Conservation (phyloP, 2,797 vertebrate genomes). For the Cossypha polioptera region DNA sequence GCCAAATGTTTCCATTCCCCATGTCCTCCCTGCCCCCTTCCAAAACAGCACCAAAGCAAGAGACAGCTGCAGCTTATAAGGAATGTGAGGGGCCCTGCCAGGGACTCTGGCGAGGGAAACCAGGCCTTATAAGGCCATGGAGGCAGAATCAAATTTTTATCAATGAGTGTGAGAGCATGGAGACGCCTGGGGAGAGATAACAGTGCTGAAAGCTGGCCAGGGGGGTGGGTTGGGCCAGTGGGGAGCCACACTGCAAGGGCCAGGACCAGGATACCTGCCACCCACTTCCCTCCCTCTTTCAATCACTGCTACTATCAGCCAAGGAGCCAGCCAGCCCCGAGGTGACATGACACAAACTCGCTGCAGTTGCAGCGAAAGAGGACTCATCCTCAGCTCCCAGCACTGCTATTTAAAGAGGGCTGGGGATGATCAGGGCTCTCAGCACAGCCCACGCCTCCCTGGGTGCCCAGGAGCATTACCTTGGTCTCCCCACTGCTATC, state of each 20-base stretch:
- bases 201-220: constrained; percentile 43
- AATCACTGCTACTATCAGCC: not conserved
- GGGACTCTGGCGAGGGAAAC: constrained; percentile 87
- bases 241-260: not conserved
- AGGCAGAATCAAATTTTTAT: constrained; percentile 93
- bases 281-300: not conserved
- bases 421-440: not conserved
- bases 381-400: not conserved
- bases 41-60: constrained; percentile 72
- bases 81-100: constrained; percentile 95
- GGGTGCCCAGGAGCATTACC: constrained; percentile 66
- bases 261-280: constrained; percentile 1
- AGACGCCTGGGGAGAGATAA: constrained; percentile 70
- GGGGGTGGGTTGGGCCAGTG: not conserved
- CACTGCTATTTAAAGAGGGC: not conserved
- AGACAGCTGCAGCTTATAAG: constrained; percentile 98
- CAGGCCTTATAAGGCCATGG: constrained; percentile 96
- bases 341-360: fast-evolving
- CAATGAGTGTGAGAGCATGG: constrained; percentile 83
- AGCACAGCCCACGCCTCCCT: not conserved
- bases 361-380: not conserved
- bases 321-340: not conserved
- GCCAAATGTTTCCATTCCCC: constrained; percentile 70
- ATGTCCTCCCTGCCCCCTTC: constrained; percentile 74
- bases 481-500: constrained; percentile 97